A percentile compares a stretch with the other conserved stretches of the same genome.
Evolutionary conservation across 2,797 vertebrate genomes (phyloP).

Genomic region (Hafferia zeledoni): DNA sequence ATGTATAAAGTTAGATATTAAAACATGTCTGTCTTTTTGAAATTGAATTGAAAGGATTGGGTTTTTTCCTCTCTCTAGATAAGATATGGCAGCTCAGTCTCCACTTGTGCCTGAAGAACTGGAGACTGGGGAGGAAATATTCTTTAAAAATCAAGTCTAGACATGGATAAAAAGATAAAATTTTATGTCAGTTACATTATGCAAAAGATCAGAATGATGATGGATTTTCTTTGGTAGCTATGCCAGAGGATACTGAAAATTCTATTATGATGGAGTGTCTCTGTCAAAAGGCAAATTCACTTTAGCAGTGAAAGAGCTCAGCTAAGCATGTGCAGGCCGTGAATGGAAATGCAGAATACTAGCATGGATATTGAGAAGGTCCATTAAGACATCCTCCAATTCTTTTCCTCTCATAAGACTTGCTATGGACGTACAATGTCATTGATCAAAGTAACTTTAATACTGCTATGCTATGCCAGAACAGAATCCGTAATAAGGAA

Average conservation of each 20-base stretch:
- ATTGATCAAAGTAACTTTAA: not conserved
- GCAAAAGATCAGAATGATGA: not conserved
- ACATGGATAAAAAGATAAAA: slow-evolving; percentile 27
- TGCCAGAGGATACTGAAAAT: slow-evolving; percentile 7
- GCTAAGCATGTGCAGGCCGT: not conserved
- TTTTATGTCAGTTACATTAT: slow-evolving; percentile 6
- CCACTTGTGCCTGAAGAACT: not conserved
- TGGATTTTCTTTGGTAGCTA: slow-evolving; percentile 9
- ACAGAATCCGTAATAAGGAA: not conserved
- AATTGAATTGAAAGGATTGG: not conserved
- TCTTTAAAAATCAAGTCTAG: slow-evolving; percentile 39
- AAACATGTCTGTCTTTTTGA: not conserved
- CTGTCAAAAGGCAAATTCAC: not conserved
- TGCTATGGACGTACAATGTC: not conserved
- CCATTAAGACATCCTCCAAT: not conserved
- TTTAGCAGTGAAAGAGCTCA: not conserved
- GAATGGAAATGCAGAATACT: not conserved
- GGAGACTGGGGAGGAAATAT: not conserved
- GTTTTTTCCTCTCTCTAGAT: not conserved
- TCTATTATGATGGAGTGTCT: not conserved
- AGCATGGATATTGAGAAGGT: not conserved
- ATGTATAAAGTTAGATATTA: not conserved
- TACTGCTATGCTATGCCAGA: not conserved
- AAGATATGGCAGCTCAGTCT: not conserved
- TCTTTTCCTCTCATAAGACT: not conserved